Evolutionary conservation across 1,140 invertebrate species (phyloP).

Genomic region (Brachionus sp.): DNA sequence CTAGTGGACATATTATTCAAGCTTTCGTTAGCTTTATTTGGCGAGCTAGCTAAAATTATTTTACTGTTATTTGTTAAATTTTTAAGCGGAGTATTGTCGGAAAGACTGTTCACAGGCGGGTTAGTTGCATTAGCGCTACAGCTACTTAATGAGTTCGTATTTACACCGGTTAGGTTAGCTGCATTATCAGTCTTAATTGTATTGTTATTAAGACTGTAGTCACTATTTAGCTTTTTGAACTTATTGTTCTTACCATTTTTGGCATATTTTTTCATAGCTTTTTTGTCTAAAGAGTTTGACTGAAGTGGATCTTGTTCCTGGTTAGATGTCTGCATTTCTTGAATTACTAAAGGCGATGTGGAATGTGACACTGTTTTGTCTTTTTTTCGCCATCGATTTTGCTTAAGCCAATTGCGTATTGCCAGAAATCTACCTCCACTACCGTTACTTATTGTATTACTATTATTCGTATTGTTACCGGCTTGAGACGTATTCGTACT

Average conservation of each 20-base stretch:
- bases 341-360: conserved; percentile 2
- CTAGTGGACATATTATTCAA: neutral
- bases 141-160: neutral
- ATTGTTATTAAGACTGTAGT: neutral
- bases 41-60: neutral
- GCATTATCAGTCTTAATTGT: neutral
- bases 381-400: conserved; percentile 40
- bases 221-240: conserved; percentile 21
- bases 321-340: conserved; percentile 36
- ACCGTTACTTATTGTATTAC: neutral
- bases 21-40: neutral
- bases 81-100: conserved; percentile 1
- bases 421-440: conserved; percentile 40
- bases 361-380: conserved; percentile 16
- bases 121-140: neutral
- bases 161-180: neutral
- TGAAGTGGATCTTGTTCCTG: neutral
- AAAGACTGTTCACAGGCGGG: neutral
- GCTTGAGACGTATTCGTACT: neutral
- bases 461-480: conserved; percentile 4
- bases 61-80: conserved; percentile 36
- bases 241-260: conserved; percentile 30
- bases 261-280: conserved; percentile 15
- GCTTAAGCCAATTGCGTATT: conserved; percentile 39
- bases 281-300: conserved; percentile 17